Evolutionary conservation across 1,140 invertebrate genomes (phyloP), one percentile per base, ranked within the genome.

Genomic region (Pseudachorutes palmiensis): DNA sequence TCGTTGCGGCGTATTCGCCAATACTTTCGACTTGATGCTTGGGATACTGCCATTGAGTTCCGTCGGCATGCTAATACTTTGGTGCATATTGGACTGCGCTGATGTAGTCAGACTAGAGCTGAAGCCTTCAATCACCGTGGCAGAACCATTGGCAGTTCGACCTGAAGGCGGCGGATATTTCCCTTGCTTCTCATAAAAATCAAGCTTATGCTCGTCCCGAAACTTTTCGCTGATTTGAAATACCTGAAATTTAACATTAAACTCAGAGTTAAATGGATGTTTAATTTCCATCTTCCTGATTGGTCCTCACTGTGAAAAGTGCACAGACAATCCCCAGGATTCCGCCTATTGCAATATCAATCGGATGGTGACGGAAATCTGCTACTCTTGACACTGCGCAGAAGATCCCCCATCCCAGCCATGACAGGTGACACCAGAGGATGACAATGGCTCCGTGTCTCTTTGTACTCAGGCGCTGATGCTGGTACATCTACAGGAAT

Each of bases 301-400:
- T n/a, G n/a, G n/a, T n/a, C n/a, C n/a, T 60, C 62, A 70, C 69
- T 28, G 68, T 48, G 41, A 66, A 73, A 22, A 65, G 26, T 24
- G 30, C 69, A 22, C 28, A 64, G 26, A 58, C 26, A 5, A 33
- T 30, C 1, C 72, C 72, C 5, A 70, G 22, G 2, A 73, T 22
- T 1, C 62, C 48, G 0, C 72, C 72, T 9, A 64, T 24, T 2
- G 63, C 58, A n/a, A 73, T 57, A 55, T 73, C 72, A 19, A 67
- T 49, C 2, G 55, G 57, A 36, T 73, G 72, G 61, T 73, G 72
- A 14, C 72, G 24, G 16, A 66, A 22, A 36, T 73, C 72, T 5
- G 70, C 48, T 1, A 73, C 66, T 1, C 72, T 55, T 24, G 65
- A 67, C 33, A 70, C 60, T 24, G 67, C 33, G 32, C 69, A 71